Base-by-base conservation (phyloP, 2,797 vertebrate species). In the Natrix natrix region DNA sequence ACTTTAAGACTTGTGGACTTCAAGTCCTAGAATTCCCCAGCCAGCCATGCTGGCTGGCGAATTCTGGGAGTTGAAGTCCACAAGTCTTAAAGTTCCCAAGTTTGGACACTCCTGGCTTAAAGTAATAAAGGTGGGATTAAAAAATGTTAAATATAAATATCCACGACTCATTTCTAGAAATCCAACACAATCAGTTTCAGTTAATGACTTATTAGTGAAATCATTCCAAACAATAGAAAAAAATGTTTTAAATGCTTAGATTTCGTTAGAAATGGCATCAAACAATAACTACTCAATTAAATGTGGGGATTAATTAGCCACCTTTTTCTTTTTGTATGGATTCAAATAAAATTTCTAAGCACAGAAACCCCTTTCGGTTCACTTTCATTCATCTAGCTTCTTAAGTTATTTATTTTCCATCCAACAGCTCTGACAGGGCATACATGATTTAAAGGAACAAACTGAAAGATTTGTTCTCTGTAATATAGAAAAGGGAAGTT, bases 401-500 rank as follows among this genome's bases (percentile, higher is more conserved):
- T n/a, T 7, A 69, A 56, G n/a, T 92, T 91, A 92, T 69, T 90
- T 60, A 55, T 63, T 37, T 93, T 91, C 54, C 24, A 28, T 48
- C 57, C 78, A 89, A 92, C 63, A 92, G 86, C 89, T 91, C 91
- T 92, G 88, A 94, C 93, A 90, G 93, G 57, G 57, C 92, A 43
- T 90, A 57, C 22, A 94, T 92, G 93, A 96, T 90, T 95, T 94
- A 94, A 83, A 83, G 8, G 37, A 48, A 83, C 20, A 48, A 92
- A 91, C 92, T 95, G 94, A 96, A 96, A 78, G 93, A 96, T 93
- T 95, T 93, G 48, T 90, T 93, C 94, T 94, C 90, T 89, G 96
- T 96, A 96, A 93, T 95, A 94, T 94, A 94, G 90, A 92, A 93
- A 95, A 96, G 93, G 96, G 94, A 96, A 94, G 96, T 96, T 96